These are phyloP conservation scores for Paradoxurus hermaphroditus DNA, from an alignment of 2,113 vertebrate species.

Conservation along the genomic window DNA sequence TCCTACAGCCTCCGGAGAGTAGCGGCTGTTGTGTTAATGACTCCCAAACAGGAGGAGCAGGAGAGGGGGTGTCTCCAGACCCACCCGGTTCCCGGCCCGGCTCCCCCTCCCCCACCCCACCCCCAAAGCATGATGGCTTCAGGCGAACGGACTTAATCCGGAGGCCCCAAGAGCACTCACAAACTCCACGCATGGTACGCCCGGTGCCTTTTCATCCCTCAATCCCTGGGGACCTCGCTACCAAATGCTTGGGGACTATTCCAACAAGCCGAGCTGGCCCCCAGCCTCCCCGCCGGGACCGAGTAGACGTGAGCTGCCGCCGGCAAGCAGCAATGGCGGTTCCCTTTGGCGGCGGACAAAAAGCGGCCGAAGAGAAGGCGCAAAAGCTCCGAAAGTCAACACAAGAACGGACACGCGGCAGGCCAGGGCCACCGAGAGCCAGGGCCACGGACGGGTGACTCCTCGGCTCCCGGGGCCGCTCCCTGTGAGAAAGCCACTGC, in stretches of 20 bases:
- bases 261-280: neutral
- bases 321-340: neutral
- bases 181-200: neutral
- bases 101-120: neutral
- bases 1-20: neutral
- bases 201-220: neutral
- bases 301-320: too few species aligned
- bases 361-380: neutral
- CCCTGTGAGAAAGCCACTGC: neutral
- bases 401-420: neutral
- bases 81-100: neutral
- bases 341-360: neutral
- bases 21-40: neutral
- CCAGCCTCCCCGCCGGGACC: neutral
- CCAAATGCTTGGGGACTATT: neutral
- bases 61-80: neutral
- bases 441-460: accelerated
- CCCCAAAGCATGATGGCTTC: neutral
- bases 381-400: neutral
- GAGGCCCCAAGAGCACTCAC: neutral
- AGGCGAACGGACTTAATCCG: neutral
- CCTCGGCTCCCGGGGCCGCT: neutral
- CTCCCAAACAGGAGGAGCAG: neutral
- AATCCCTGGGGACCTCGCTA: neutral
- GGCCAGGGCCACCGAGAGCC: neutral